These are phyloP conservation scores for Poliocrania exsul DNA, from an alignment of 2,797 vertebrate species.

Conservation along the genomic window DNA sequence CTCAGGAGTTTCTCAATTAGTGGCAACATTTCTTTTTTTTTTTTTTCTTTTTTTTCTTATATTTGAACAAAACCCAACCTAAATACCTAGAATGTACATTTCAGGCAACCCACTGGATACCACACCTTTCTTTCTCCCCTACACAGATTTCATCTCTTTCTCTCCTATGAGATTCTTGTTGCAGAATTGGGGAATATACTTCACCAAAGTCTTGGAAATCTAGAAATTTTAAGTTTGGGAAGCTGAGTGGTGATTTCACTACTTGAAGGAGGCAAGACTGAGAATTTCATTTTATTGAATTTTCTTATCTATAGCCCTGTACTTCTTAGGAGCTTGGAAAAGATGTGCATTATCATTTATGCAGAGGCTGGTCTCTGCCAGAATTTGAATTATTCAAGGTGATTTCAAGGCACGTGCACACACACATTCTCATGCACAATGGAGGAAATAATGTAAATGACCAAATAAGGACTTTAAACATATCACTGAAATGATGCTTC, in stretches of 20 bases:
- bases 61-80: not conserved
- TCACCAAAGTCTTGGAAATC: slow-evolving; percentile 26
- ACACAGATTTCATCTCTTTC: not conserved
- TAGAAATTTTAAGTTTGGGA: not conserved
- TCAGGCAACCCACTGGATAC: not conserved
- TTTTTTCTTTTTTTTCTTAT: no score
- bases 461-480: not conserved
- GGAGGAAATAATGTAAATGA: not conserved
- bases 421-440: not conserved
- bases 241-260: slow-evolving; percentile 41
- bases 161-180: not conserved
- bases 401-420: not conserved
- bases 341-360: not conserved
- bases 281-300: slow-evolving; percentile 23
- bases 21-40: not conserved
- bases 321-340: slow-evolving; percentile 12
- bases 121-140: not conserved
- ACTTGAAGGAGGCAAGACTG: slow-evolving; percentile 11
- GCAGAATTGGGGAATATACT: not conserved
- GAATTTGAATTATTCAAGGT: slow-evolving; percentile 22
- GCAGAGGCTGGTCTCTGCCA: not conserved
- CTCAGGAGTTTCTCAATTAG: not conserved
- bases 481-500: not conserved
- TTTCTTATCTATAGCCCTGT: slow-evolving; percentile 38
- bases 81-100: not conserved